phyloP scores from a whole-genome alignment of 1,140 invertebrate genomes.

The Pachypeltis micranthus region DNA sequence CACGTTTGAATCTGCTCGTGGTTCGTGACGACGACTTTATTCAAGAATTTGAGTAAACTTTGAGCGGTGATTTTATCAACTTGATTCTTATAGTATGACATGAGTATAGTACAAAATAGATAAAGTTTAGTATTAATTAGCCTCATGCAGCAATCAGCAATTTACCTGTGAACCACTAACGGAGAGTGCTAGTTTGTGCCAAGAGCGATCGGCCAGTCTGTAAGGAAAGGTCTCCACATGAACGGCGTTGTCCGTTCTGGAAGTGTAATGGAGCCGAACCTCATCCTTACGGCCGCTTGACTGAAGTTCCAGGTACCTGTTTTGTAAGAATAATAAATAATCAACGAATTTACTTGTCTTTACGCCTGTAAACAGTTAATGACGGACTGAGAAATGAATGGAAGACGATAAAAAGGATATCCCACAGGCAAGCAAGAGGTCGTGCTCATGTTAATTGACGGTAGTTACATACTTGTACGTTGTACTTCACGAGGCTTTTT shows the following conservation, averaged over 20 bases:
- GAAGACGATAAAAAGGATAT: too few relatives aligned
- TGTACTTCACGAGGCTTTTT: too few relatives aligned
- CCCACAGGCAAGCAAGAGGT: too few relatives aligned
- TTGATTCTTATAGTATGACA: background rate
- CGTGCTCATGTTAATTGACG: too few relatives aligned
- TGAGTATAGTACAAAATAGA: background rate
- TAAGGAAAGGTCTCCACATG: constrained; percentile 77
- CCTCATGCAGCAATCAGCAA: background rate
- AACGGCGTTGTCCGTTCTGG: constrained; percentile 39
- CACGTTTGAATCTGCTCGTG: background rate
- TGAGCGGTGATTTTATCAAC: background rate
- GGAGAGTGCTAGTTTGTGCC: constrained; percentile 73
- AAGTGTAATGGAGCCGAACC: constrained; percentile 60
- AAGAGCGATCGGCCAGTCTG: constrained; percentile 67
- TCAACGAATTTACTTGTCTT: too few relatives aligned
- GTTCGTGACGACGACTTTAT: background rate
- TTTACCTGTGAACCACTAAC: constrained; percentile 70
- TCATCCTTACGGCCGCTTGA: constrained; percentile 78
- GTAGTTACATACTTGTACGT: too few relatives aligned
- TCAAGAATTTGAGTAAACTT: background rate
- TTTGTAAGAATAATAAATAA: too few relatives aligned
- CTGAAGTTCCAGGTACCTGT: constrained; percentile 77
- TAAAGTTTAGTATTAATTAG: background rate
- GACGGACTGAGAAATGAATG: too few relatives aligned
- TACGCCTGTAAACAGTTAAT: too few relatives aligned